Conservation (phyloP, 2,113 vertebrate species). For the Felis catus region F.catus_Fca126_mat1.0 CM031411.1:53372001-53372500, state of each 20-base stretch:
- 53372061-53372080: background rate
- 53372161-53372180: background rate
- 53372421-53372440: background rate
- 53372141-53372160: background rate
- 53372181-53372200: background rate
- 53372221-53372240: background rate
- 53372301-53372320: background rate
- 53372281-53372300: background rate
- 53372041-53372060: background rate
- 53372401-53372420: background rate
- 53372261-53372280: background rate
- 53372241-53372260: background rate
- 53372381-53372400: background rate
- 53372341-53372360: background rate
- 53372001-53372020: background rate
- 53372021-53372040: background rate
- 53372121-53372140: background rate
- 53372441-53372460: background rate
- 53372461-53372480: background rate
- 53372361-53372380: background rate
- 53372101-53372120: background rate
- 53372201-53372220: constrained; percentile 13
- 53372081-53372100: background rate
- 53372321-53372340: background rate
- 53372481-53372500: background rate